Conservation (phyloP, 2,888 invertebrate species). For the Sminthurides aquaticus region DNA sequence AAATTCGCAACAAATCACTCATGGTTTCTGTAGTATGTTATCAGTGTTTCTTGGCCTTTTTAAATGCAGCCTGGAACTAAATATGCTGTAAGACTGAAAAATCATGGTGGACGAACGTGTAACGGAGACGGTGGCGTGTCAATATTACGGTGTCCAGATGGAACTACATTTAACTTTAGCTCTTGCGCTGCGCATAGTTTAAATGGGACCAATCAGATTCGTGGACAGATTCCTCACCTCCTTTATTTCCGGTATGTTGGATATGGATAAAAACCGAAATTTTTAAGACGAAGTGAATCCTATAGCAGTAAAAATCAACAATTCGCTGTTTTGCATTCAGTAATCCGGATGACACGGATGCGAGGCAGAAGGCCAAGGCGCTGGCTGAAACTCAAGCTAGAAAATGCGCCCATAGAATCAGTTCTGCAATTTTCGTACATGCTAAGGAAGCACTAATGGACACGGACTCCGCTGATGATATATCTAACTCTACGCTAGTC, state of each 20-base stretch:
- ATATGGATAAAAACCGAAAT: background rate
- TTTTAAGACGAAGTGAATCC: too few species aligned
- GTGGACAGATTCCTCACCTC: conserved; percentile 90
- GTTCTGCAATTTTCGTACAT: conserved; percentile 36
- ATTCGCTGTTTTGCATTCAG: conserved; percentile 44
- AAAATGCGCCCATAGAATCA: conserved; percentile 57
- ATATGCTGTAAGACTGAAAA: conserved; percentile 79
- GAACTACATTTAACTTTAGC: conserved; percentile 79
- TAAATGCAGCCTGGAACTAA: conserved; percentile 54
- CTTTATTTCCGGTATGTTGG: conserved; percentile 68
- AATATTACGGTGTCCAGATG: conserved; percentile 84
- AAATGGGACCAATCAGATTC: conserved; percentile 89
- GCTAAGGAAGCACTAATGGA: conserved; percentile 33
- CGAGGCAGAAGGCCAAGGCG: conserved; percentile 53
- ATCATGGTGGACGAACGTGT: conserved; percentile 83
- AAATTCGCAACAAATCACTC: background rate
- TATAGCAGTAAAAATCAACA: background rate
- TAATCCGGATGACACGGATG: conserved; percentile 56
- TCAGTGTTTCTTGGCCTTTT: background rate
- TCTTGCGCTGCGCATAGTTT: conserved; percentile 80
- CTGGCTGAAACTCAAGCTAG: conserved; percentile 59
- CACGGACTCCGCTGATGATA: conserved; percentile 47
- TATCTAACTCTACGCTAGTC: conserved; percentile 58
- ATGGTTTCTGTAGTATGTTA: background rate
- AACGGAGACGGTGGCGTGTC: conserved; percentile 89